Evolutionary conservation across 2,797 vertebrate species (phyloP), one percentile per base, ranked within the genome.

Genomic region (Echiichthys vipera): DNA sequence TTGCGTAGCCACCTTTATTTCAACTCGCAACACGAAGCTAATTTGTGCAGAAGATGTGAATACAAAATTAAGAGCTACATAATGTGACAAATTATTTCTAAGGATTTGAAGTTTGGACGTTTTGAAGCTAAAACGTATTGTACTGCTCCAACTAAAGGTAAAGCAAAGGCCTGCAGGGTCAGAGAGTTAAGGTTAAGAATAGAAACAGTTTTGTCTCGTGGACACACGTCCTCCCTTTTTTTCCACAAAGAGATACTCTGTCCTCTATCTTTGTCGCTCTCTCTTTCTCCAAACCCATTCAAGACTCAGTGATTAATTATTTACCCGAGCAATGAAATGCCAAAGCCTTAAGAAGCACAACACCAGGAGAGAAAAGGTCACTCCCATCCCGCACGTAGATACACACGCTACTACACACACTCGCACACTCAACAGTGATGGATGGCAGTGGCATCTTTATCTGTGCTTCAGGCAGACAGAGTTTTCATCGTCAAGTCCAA

Each of bases 261-360:
- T 87, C 89, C 84, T 89, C 86, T 75, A 49, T 73, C 81, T 83
- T 62, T 67, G 81, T 77, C 59, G 45, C 55, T 65, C 65, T 55
- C 69, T 80, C 65, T 43, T 39, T 71, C 84, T 84, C 73, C 80
- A 71, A 84, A 85, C 85, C 79, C 71, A 69, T 91, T 91, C 69
- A 80, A 85, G 86, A 89, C 86, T 80, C 51, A 0, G 76, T 83
- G 85, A 93, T 95, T 92, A 94, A 94, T 95, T 94, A 95, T 95
- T 95, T 92, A 94, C 91, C 74, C 79, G 22, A 84, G 89, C 85
- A 89, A 91, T 92, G 90, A 94, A 95, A 94, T 91, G 91, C 90
- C 93, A 93, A 88, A 89, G 86, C 87, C 84, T 59, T 47, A 78
- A 83, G 88, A 88, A 93, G 87, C 87, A 79, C 78, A 77, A 75